phyloP scores from a whole-genome alignment of 2,113 vertebrate species.

The Labeo catla region DNA sequence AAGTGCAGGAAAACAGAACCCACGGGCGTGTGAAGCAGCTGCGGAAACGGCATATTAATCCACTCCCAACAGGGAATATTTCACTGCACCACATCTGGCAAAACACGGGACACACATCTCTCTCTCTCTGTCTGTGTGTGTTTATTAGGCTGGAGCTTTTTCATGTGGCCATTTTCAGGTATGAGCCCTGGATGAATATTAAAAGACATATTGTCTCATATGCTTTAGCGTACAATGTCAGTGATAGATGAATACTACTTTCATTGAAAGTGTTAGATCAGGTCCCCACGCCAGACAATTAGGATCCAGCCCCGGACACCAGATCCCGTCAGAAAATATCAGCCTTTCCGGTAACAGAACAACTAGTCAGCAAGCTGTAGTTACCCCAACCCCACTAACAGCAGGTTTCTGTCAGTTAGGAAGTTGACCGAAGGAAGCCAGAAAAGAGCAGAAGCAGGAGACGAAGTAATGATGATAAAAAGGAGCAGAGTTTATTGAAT shows the following conservation, averaged over 20 bases:
- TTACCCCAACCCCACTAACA: too few species aligned
- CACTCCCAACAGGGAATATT: conserved; percentile 21
- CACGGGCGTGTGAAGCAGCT: background rate
- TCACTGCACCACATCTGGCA: conserved; percentile 53
- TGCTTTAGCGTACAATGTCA: background rate
- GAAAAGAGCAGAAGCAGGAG: too few species aligned
- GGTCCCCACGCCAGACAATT: too few species aligned
- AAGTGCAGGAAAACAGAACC: background rate
- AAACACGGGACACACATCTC: conserved; percentile 32
- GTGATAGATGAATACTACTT: background rate
- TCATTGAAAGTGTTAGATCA: too few species aligned
- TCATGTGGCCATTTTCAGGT: background rate
- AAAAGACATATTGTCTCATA: background rate
- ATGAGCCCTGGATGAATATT: background rate
- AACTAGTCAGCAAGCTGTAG: too few species aligned
- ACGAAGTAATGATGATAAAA: too few species aligned
- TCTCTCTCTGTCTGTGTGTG: conserved; percentile 2
- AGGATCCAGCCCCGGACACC: too few species aligned
- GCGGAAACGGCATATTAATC: conserved; percentile 21
- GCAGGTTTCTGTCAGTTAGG: too few species aligned
- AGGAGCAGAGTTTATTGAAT: too few species aligned
- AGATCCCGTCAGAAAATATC: too few species aligned
- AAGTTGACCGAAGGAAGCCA: too few species aligned
- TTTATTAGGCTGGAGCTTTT: background rate
- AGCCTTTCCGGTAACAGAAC: too few species aligned